Evolutionary conservation across 2,888 invertebrate species (phyloP), one percentile per base, ranked within the genome.

Genomic region (Marronus borbonicus): DNA sequence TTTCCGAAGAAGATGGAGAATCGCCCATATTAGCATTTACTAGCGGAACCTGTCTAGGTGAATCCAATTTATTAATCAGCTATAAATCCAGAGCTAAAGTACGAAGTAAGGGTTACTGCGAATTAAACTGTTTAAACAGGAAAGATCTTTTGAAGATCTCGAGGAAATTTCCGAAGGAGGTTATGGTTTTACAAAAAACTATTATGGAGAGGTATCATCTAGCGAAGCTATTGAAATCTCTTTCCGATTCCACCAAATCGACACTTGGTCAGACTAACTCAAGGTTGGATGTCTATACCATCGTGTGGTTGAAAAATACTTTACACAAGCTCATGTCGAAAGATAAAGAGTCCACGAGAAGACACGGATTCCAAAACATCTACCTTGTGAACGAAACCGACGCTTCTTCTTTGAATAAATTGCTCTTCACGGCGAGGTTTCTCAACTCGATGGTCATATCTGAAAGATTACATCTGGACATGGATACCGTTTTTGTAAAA

Each of bases 1-100:
- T 83, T 8, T 84, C 84, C 5, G 82, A 83, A 69, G 80, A 83
- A 62, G 84, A 84, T 66, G 82, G 81, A 2, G 84, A 84, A 69
- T 83, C 83, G 0, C 83, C 84, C 2, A 82, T 84, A 50, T 55
- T 84, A 44, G 81, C 81, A 0, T 80, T 84, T n/a, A 80, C 82
- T n/a, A 80, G 81, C 7, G 84, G 84, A 14, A 83, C 83, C 4
- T 81, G 82, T 60, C 52, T 84, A 1, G 83, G 84, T 2, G 83
- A 83, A 70, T 79, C 79, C 1, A 76, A 79, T 0, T 76, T 83
- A 17, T 65, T 81, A 4, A 8, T 81, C 2, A 80, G 80, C 24
- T 81, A 81, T 62, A 78, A 77, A 31, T 78, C 81, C 1, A 69
- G 80, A 10, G 82, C 81, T 60, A 84, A 81, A 10, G 82, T 85